Evolutionary conservation across 2,113 vertebrate genomes (phyloP), one percentile per base, ranked within the genome.

Genomic region (Oxyruncus cristatus): DNA sequence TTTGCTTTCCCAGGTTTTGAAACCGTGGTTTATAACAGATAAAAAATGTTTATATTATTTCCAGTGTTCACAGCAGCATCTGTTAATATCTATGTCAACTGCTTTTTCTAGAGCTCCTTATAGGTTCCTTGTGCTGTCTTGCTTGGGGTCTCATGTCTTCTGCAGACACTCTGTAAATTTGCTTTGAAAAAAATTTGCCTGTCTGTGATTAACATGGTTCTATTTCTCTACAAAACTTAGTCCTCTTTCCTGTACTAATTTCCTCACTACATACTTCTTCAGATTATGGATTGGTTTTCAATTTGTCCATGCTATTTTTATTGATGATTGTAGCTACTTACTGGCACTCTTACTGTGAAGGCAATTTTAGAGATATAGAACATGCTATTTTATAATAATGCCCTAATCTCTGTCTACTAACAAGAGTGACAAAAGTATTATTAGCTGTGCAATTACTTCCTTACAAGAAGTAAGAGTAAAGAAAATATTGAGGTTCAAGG

Each of bases 361-460:
- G 33, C 11, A 65, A 17, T 91, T 94, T 70, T 62, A 81, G 72
- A 42, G 66, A 81, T 47, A 70, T 53, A 16, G 49, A 81, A 78
- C 7, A 58, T 59, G 24, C 3, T 77, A 26, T 84, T 92, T 95
- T 82, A 56, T 75, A 88, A 52, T 49, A 80, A 65, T 75, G 70
- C 33, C 5, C 15, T 89, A 78, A 83, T 73, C 8, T 79, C 55
- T 88, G 53, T 61, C 70, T 56, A 56, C 67, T 85, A 72, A 41
- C 5, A 91, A 49, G 20, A 77, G 18, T 84, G 88, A 84, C 14
- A 96, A 92, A 88, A 85, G 4, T 81, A 52, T 76, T 96, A 93
- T 94, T 93, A 95, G n/a, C 59, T 87, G 5, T 11, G 37, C 24
- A 96, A 63, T 91, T 95, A 58, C n/a, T 87, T 96, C 89, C 27